These are phyloP conservation scores for Tetramorium alpestre DNA, from an alignment of 1,140 invertebrate genomes.

Conservation along the genomic window DNA sequence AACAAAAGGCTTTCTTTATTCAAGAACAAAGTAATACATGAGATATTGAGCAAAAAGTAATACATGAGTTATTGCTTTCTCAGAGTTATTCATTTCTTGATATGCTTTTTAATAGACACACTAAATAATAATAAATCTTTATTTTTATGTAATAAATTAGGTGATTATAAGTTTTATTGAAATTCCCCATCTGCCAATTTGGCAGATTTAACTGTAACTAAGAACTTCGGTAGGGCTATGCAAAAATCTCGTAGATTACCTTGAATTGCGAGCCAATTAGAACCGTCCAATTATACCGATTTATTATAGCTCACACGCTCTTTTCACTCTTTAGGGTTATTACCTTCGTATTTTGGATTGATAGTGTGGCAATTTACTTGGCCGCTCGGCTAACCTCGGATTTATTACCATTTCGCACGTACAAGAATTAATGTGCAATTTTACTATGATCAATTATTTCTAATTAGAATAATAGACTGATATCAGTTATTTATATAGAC, in stretches of 20 bases:
- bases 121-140: background rate
- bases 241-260: slow-evolving; percentile 47
- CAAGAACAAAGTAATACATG: too few relatives aligned
- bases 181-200: background rate
- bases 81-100: background rate
- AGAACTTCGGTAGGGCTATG: slow-evolving; percentile 4
- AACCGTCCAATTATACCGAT: slow-evolving; percentile 60
- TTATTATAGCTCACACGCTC: slow-evolving; percentile 48
- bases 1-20: too few relatives aligned
- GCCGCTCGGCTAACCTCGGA: slow-evolving; percentile 22
- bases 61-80: background rate
- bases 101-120: background rate
- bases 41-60: background rate
- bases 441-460: slow-evolving; percentile 35
- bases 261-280: slow-evolving; percentile 61
- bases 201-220: slow-evolving; percentile 30
- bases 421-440: slow-evolving; percentile 44
- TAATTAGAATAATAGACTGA: slow-evolving; percentile 32
- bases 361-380: slow-evolving; percentile 48
- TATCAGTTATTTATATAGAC: background rate
- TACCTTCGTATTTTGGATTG: slow-evolving; percentile 39
- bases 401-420: slow-evolving; percentile 54
- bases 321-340: slow-evolving; percentile 60
- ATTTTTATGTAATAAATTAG: background rate
- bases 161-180: background rate